These are phyloP conservation scores for Epinephelus lanceolatus DNA, from an alignment of 2,113 vertebrate genomes.

Conservation along the genomic window DNA sequence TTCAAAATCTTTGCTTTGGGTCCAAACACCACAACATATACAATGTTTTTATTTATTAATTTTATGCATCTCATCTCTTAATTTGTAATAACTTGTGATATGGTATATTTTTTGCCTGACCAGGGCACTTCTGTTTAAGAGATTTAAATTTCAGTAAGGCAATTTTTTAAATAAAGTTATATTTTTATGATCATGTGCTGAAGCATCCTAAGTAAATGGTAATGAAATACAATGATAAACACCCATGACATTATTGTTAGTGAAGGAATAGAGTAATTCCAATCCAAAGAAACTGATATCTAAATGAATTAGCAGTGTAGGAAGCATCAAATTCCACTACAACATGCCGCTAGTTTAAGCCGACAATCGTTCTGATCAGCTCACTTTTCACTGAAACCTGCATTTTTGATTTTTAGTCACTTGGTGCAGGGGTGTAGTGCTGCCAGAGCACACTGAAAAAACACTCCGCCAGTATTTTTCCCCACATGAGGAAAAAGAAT, in stretches of 20 bases:
- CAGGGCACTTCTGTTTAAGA: neutral
- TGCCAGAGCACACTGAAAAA: too few species aligned
- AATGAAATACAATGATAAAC: neutral
- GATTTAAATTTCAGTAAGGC: neutral
- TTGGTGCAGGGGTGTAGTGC: neutral
- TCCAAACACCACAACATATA: neutral
- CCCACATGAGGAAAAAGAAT: too few species aligned
- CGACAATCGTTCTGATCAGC: neutral
- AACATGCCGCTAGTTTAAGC: neutral
- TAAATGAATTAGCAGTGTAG: too few species aligned
- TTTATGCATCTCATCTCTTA: neutral
- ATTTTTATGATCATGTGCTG: neutral
- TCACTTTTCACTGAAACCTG: neutral
- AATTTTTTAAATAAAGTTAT: neutral
- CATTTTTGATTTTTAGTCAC: neutral
- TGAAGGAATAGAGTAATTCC: neutral
- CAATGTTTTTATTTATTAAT: neutral
- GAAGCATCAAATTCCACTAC: neutral
- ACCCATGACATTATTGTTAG: neutral
- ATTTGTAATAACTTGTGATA: neutral
- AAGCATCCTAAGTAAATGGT: neutral
- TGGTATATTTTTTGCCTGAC: neutral
- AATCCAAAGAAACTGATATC: neutral
- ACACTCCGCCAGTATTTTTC: too few species aligned
- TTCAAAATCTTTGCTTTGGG: conserved; percentile 5